Conservation (phyloP, 2,113 vertebrate genomes). For the Abramis brama region DNA sequence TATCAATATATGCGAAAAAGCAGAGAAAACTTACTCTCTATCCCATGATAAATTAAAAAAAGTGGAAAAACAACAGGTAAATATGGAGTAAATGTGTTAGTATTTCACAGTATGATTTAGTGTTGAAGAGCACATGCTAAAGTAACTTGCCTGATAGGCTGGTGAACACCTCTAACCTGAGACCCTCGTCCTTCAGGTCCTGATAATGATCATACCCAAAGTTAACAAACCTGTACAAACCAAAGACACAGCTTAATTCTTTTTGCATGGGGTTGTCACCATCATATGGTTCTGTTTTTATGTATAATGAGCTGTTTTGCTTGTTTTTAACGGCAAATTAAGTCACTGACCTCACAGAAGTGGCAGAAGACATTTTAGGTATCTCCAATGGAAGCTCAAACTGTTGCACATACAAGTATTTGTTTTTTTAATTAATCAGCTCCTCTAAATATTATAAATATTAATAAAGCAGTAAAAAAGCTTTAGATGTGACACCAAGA, state of each 20-base stretch:
- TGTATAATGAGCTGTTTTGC: not conserved
- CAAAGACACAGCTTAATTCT: not conserved
- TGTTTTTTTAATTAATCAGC: not conserved
- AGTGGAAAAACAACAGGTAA: conserved; percentile 29
- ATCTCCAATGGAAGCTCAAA: conserved; percentile 73
- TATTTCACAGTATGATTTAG: not conserved
- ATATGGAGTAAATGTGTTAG: not conserved
- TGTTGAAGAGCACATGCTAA: not conserved
- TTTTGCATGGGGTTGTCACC: not conserved
- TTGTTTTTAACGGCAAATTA: not conserved
- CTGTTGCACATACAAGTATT: conserved; percentile 59
- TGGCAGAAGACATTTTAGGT: conserved; percentile 62
- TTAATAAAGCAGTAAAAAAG: not conserved
- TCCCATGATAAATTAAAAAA: conserved; percentile 29
- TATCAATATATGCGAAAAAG: not conserved
- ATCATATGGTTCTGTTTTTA: not conserved
- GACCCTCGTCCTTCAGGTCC: conserved; percentile 65
- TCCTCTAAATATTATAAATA: not conserved
- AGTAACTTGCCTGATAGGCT: conserved; percentile 81
- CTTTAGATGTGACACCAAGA: not conserved
- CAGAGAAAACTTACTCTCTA: conserved; percentile 53
- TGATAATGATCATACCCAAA: conserved; percentile 83
- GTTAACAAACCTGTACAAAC: conserved; percentile 81
- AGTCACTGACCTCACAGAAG: conserved; percentile 61
- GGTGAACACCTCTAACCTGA: conserved; percentile 85